Evolutionary conservation across 2,797 vertebrate genomes (phyloP), one percentile per base, ranked within the genome.

Genomic region (Antennarius maculatus): DNA sequence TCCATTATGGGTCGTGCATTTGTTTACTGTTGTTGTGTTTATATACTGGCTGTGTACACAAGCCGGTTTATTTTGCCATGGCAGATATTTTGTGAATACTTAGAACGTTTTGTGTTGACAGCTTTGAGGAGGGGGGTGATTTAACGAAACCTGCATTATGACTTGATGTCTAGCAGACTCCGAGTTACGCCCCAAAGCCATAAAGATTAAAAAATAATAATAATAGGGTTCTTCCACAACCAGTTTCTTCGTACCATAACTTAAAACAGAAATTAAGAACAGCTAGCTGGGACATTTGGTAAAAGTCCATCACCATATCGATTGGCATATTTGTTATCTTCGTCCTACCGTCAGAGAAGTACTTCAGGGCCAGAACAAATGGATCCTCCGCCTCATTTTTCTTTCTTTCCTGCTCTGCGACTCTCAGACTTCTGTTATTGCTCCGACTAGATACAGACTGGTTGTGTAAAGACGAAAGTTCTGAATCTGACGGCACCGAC

Each of bases 311-410:
- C 6, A 39, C 23, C 15, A 16, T 43, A 13, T 3, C 6, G 13
- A 10, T 11, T 16, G 4, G n/a, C 3, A 3, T 14, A 2, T 7
- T n/a, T 46, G 15, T 16, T 15, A 6, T 15, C 14, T 17, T 1
- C 1, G 14, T 34, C 76, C 7, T 76, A 94, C 94, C 92, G 37
- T 84, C 79, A 29, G 80, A 73, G 55, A 94, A 92, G 69, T 92
- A 94, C 43, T 84, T 89, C 29, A 94, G 53, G 53, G 92, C 89
- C 29, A 69, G 15, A 54, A 76, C 61, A 48, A 94, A 77, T 3
- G 92, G 88, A 2, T 90, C 88, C 58, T 82, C 83, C 61, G 71
- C 87, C 80, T 90, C 83, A 7, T 68, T 89, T 69, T 87, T 93
- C 63, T 72, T 89, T 29, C 73, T 88, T 47, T 81, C 76, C 42